Evolutionary conservation across 2,797 vertebrate genomes (phyloP).

Genomic region (Acrocephalus scirpaceus): DNA sequence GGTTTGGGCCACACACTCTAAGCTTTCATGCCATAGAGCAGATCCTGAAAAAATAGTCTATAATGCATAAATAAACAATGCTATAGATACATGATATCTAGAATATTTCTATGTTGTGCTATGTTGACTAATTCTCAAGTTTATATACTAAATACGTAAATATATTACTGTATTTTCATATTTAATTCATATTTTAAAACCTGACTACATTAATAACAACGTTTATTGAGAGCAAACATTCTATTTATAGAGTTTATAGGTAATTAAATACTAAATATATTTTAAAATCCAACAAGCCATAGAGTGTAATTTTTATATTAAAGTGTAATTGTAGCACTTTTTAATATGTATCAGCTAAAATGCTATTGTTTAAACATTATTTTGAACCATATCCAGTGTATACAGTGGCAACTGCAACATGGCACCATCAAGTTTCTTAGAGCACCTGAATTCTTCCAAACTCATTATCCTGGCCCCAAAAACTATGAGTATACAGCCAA

Average conservation of each 20-base stretch:
- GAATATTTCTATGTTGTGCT: background rate
- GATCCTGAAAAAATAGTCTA: background rate
- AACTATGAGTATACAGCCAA: background rate
- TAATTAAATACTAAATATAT: background rate
- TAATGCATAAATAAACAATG: background rate
- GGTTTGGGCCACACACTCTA: background rate
- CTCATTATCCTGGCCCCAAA: background rate
- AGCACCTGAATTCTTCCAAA: background rate
- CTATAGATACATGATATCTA: background rate
- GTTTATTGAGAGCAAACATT: background rate
- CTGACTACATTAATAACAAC: background rate
- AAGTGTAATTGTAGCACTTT: background rate
- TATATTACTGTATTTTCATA: background rate
- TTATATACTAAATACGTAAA: background rate
- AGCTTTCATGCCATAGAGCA: background rate
- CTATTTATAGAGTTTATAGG: background rate
- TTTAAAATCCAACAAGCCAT: background rate
- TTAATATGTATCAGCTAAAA: background rate
- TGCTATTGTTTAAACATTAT: background rate
- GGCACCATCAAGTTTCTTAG: background rate
- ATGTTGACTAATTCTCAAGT: background rate
- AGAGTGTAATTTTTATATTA: background rate
- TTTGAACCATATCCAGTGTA: background rate
- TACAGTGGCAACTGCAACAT: background rate
- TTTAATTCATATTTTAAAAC: background rate